Evolutionary conservation across 2,888 invertebrate genomes (phyloP), one percentile per base, ranked within the genome.

Genomic region (Lithophane semibrunnea): DNA sequence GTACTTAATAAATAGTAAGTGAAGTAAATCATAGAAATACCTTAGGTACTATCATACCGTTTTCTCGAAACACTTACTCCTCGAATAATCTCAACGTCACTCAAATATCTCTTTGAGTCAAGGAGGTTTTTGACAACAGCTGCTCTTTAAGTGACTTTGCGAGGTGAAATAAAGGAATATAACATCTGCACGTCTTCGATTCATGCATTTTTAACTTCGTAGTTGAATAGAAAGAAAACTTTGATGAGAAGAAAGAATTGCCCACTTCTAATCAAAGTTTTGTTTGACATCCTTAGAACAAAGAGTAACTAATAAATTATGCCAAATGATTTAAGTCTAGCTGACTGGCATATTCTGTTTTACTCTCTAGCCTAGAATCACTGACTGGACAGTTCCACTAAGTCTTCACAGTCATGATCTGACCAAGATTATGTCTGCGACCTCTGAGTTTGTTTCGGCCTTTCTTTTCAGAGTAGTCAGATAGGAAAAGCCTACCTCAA

Each of bases 21-120:
- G 24, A 24, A 65, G n/a, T 44, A 12, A 37, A 52, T 24, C 37
- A 21, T 47, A 56, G 37, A 79, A 47, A 60, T 58, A 13, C 21
- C 24, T 65, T 58, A 12, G n/a, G n/a, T n/a, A n/a, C 13, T 24
- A 16, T 16, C 16, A 8, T 49, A 52, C 29, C 18, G 29, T 29
- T 70, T 73, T 72, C 44, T 47, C 24, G 24, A 56, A 58, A 79
- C 52, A 24, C 0, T 21, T 52, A 24, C 1, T 37, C 2, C 16
- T 56, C 0, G 29, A 47, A 77, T 37, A 21, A 47, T 69, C 49
- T 71, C n/a, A 44, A 64, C 5, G 44, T 65, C 52, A 73, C 80
- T 80, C 24, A 16, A 65, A 52, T 56, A 37, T 80, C 4, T 47
- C 2, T 80, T 73, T 60, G 44, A 66, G 54, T 60, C 16, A 7